Conservation (phyloP, 92 coral and sea anemone species). For the Meandrina meandrites region DNA sequence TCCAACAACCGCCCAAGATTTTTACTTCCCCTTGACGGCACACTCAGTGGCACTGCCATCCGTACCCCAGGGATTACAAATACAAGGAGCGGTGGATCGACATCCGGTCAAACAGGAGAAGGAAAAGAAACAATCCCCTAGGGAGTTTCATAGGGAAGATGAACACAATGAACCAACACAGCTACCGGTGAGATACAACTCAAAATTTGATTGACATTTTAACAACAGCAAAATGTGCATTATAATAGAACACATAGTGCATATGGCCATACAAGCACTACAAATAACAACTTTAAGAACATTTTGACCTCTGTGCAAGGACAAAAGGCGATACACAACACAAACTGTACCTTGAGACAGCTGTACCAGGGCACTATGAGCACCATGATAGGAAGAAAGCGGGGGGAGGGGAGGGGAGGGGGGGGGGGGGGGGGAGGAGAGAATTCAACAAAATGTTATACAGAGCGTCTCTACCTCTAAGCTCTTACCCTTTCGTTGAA, state of each 20-base stretch:
- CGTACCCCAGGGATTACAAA: slow-evolving; percentile 24
- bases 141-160: neutral
- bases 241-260: neutral
- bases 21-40: slow-evolving; percentile 7
- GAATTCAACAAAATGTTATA: no score
- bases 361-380: no score
- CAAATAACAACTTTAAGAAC: no score
- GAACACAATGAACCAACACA: neutral
- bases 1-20: slow-evolving; percentile 8
- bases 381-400: no score
- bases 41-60: slow-evolving; percentile 29
- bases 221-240: neutral
- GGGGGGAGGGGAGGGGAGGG: no score
- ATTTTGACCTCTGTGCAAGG: no score
- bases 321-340: no score
- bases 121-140: neutral
- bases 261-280: neutral
- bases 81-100: slow-evolving; percentile 13
- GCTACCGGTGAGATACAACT: slow-evolving; percentile 26
- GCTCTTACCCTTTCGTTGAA: no score
- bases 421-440: no score
- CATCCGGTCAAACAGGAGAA: neutral
- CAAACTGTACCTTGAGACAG: no score
- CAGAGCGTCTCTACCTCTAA: no score
- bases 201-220: neutral